Base-by-base conservation (phyloP, 1,140 invertebrate species). In the Saxidomus purpurata region DNA sequence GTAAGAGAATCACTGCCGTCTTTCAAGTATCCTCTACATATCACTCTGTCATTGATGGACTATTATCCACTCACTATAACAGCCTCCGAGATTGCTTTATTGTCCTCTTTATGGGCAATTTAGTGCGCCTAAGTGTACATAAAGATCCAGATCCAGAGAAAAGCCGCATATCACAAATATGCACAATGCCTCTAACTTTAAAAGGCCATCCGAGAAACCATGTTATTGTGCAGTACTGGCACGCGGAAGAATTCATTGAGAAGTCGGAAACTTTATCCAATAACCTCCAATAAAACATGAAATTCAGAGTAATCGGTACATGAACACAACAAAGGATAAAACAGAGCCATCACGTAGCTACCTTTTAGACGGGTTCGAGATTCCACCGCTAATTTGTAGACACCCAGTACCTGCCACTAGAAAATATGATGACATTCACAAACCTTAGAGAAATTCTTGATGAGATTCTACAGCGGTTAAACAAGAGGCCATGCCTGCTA, bases 361-460 rank as follows among this genome's bases (percentile, higher is more conserved):
- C 15, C 67, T 84, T 17, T 22, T 22, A 71, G 19, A 77, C 8
- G n/a, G n/a, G n/a, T 67, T 61, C 71, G 31, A 43, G 0, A 40
- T 28, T 2, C 63, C 86, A 17, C n/a, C 59, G 19, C 43, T 88
- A 22, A 36, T 81, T 9, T 22, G 40, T 22, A 36, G 63, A 55
- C 77, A 82, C 40, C 77, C 77, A 52, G n/a, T 49, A 6, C 76
- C 77, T n/a, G 86, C 86, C 13, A 82, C 47, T 38, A 63, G 76
- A 8, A 63, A 15, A 69, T 74, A 88, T 88, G 77, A 88, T 71
- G 77, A 88, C 6, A 88, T n/a, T 71, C 11, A 22, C 1, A 25
- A 88, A 81, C 9, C 28, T 81, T 13, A 88, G 36, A 38, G 77
- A 88, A 71, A 59, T 81, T 71, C 28, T 88, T 19, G 40, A 69